phyloP scores from a whole-genome alignment of 2,113 vertebrate genomes.

The Gorsachius goisagi region DNA sequence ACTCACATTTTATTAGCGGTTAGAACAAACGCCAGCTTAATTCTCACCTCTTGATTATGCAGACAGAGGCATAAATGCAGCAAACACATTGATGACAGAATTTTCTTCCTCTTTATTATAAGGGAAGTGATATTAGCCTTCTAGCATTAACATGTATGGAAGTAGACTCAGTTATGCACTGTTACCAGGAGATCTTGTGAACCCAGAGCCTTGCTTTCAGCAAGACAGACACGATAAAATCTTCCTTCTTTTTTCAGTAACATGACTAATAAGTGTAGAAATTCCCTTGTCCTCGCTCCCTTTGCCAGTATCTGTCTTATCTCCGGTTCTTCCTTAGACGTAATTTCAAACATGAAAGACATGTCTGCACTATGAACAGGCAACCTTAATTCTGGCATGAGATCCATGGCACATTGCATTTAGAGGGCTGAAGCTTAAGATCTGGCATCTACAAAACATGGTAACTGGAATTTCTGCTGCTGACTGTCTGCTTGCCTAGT shows the following conservation, averaged over 20 bases:
- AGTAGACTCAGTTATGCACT: background rate
- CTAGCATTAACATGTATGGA: background rate
- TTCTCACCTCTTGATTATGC: background rate
- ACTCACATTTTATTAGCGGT: background rate
- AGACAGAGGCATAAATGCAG: background rate
- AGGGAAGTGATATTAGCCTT: background rate
- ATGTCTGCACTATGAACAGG: slow-evolving; percentile 3
- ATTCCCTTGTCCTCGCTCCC: slow-evolving; percentile 42
- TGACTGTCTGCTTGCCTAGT: background rate
- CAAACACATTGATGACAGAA: background rate
- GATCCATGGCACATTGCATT: background rate
- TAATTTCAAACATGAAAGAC: slow-evolving; percentile 48
- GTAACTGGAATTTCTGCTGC: slow-evolving; percentile 60
- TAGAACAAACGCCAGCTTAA: background rate
- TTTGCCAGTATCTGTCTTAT: slow-evolving; percentile 45
- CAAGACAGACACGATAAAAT: slow-evolving; percentile 43
- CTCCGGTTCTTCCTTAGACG: background rate
- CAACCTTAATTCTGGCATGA: slow-evolving; percentile 47
- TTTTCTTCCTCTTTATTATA: background rate
- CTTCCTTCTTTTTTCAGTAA: slow-evolving; percentile 54
- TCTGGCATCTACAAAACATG: slow-evolving; percentile 15
- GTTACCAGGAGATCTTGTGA: slow-evolving; percentile 18
- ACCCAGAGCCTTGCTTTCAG: slow-evolving; percentile 42
- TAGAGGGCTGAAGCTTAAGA: background rate
- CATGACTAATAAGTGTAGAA: slow-evolving; percentile 52